Percentiles rank a stretch among this genome's conserved stretches.
Conservation (phyloP, 2,797 vertebrate species). For the Chromobotia macracanthus region DNA sequence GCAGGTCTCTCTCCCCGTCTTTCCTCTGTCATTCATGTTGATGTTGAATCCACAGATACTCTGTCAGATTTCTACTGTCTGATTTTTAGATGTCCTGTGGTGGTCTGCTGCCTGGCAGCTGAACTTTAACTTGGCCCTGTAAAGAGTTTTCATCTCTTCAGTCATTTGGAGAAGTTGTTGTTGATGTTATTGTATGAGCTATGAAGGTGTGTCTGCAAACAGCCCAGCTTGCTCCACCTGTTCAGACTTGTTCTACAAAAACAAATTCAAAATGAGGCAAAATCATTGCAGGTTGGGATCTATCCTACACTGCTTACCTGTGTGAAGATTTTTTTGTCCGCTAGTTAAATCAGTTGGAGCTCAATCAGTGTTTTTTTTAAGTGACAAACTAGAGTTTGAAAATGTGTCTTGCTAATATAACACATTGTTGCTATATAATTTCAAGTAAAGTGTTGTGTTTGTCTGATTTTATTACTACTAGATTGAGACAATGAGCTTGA, state of each 20-base stretch:
- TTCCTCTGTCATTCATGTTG: constrained; percentile 50
- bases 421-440: no score
- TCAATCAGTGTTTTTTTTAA: neutral
- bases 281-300: neutral
- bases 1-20: constrained; percentile 53
- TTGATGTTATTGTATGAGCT: constrained; percentile 3
- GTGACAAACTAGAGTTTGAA: neutral
- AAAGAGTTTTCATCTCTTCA: constrained; percentile 22
- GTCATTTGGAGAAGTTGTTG: constrained; percentile 26
- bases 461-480: no score
- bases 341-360: neutral
- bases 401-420: no score
- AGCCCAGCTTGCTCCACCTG: constrained; percentile 27
- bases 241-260: constrained; percentile 37
- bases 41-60: constrained; percentile 55
- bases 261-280: neutral
- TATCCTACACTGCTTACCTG: neutral
- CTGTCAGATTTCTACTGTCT: constrained; percentile 20
- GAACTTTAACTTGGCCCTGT: constrained; percentile 19
- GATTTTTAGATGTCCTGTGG: constrained; percentile 37
- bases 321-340: neutral
- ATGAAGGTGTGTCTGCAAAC: constrained; percentile 35
- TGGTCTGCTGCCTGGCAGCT: constrained; percentile 23
- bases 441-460: no score
- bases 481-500: no score